Conservation (phyloP, 2,113 vertebrate species). For the Pseudorasbora parva region DNA sequence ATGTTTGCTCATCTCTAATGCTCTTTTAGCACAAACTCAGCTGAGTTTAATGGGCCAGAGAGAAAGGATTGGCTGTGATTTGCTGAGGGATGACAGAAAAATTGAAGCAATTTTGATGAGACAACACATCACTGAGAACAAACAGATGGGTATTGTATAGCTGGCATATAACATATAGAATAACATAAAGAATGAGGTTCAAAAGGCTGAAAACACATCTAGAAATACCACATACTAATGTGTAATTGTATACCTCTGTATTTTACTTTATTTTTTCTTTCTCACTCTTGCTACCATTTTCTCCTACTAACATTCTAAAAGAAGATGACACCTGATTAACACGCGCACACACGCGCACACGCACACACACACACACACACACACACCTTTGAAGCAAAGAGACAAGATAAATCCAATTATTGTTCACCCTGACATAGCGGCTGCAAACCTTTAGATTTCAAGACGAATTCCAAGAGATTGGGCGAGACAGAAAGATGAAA, state of each 20-base stretch:
- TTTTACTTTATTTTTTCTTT: background rate
- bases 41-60: background rate
- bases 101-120: background rate
- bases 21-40: slow-evolving; percentile 9
- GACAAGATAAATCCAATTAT: slow-evolving; percentile 51
- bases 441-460: slow-evolving; percentile 11
- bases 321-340: slow-evolving; percentile 34
- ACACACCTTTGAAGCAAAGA: slow-evolving; percentile 34
- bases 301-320: background rate
- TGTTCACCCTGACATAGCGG: slow-evolving; percentile 39
- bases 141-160: background rate
- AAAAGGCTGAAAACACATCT: background rate
- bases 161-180: background rate
- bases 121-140: background rate
- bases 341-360: background rate
- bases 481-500: slow-evolving; percentile 25
- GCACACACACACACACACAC: background rate
- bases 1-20: background rate
- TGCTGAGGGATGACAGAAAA: background rate
- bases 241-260: background rate
- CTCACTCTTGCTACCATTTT: background rate
- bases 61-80: background rate
- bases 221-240: background rate
- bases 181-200: background rate
- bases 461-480: slow-evolving; percentile 43